Evolutionary conservation across 2,113 vertebrate genomes (phyloP).

Genomic region (Irena cyanogastra): DNA sequence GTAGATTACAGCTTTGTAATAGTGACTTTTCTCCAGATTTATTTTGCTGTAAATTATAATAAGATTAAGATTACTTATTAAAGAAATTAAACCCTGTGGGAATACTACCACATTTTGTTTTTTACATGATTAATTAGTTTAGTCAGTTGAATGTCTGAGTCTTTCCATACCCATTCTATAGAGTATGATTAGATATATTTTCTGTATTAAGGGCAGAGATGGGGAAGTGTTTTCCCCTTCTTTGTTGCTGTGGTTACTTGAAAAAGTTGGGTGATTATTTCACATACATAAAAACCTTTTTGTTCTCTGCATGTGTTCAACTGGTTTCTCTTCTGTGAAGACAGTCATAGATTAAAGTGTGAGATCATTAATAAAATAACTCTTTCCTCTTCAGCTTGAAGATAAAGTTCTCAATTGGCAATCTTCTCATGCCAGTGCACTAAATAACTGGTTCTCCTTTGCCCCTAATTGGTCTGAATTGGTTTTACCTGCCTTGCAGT

Average conservation of each 20-base stretch:
- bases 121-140: not conserved
- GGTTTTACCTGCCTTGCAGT: slow-evolving; percentile 88
- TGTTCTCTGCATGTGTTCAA: not conserved
- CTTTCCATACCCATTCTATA: not conserved
- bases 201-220: not conserved
- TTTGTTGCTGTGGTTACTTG: not conserved
- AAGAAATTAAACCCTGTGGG: not conserved
- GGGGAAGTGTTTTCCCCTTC: not conserved
- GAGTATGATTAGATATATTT: not conserved
- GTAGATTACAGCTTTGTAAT: not conserved
- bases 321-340: not conserved
- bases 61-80: not conserved
- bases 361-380: not conserved
- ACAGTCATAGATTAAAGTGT: not conserved
- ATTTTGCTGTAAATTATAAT: not conserved
- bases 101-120: not conserved
- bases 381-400: slow-evolving; percentile 79
- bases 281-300: not conserved
- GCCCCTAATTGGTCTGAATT: slow-evolving; percentile 92
- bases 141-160: not conserved
- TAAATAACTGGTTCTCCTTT: slow-evolving; percentile 91
- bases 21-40: not conserved
- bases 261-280: not conserved
- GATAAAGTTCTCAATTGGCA: slow-evolving; percentile 94
- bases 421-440: slow-evolving; percentile 85